Evolutionary conservation across 2,888 invertebrate species (phyloP).

Genomic region (Cotesia congregata): DNA sequence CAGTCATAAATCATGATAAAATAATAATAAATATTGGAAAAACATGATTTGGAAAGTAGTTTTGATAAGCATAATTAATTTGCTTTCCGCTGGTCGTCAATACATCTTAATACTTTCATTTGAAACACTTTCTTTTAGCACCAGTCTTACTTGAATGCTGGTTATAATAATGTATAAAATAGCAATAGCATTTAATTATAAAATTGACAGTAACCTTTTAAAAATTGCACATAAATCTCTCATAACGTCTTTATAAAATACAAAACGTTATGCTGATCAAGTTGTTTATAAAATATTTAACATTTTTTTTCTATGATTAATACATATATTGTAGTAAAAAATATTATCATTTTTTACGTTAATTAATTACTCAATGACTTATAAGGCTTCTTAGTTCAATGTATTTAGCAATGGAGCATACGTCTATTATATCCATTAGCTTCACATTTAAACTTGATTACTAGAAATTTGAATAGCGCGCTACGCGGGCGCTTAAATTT

Average conservation of each 20-base stretch:
- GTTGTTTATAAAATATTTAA: constrained; percentile 55
- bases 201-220: constrained; percentile 14
- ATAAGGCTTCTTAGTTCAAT: constrained; percentile 39
- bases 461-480: too few species aligned
- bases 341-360: constrained; percentile 38
- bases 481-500: too few species aligned
- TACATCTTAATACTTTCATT: constrained; percentile 27
- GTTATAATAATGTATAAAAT: neutral
- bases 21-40: neutral
- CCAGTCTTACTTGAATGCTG: neutral
- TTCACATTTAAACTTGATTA: neutral
- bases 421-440: constrained; percentile 17
- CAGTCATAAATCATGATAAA: neutral
- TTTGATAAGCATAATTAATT: neutral
- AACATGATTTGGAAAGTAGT: neutral
- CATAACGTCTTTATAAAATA: constrained; percentile 53
- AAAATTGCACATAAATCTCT: constrained; percentile 36
- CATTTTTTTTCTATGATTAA: constrained; percentile 52
- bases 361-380: constrained; percentile 37
- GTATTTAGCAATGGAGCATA: constrained; percentile 43
- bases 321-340: constrained; percentile 30
- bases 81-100: constrained; percentile 28
- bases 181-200: constrained; percentile 29
- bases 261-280: constrained; percentile 56
- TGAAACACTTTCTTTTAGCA: constrained; percentile 23